These are phyloP conservation scores for Epinotia demarniana DNA, from an alignment of 2,888 invertebrate genomes.

Conservation along the genomic window DNA sequence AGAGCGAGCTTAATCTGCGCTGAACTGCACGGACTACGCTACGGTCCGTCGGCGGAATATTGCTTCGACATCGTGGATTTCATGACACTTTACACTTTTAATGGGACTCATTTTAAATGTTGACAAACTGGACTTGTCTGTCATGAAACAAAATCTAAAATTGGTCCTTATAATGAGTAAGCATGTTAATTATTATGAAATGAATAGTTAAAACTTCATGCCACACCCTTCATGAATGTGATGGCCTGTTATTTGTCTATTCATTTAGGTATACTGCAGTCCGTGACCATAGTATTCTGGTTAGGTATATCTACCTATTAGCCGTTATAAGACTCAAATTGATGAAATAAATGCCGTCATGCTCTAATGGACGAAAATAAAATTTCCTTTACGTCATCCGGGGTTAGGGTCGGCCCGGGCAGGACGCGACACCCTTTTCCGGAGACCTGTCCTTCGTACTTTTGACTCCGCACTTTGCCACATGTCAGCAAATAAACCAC, in stretches of 20 bases:
- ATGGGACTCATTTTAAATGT: not conserved
- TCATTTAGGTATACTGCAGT: no score
- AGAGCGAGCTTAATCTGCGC: constrained; percentile 48
- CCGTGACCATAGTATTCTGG: no score
- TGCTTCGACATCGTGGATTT: constrained; percentile 12
- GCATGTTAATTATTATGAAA: no score
- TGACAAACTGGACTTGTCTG: not conserved
- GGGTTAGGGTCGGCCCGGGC: not conserved
- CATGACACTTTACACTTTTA: constrained; percentile 20
- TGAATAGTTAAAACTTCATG: no score
- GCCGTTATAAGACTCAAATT: not conserved
- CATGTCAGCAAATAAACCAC: constrained; percentile 19
- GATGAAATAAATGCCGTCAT: constrained; percentile 10
- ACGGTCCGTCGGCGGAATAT: constrained; percentile 21
- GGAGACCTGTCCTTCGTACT: constrained; percentile 27
- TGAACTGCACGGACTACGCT: constrained; percentile 27
- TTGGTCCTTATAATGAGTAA: no score
- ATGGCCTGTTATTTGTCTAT: no score
- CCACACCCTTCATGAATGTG: no score
- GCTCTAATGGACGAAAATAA: constrained; percentile 12
- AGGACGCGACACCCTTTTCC: constrained; percentile 19
- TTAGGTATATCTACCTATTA: not conserved
- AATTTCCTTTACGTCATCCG: constrained; percentile 9
- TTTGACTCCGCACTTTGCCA: constrained; percentile 11
- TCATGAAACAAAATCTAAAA: not conserved